Evolutionary conservation across 2,888 invertebrate genomes (phyloP).

Genomic region (Ommatoiulus sabulosus): DNA sequence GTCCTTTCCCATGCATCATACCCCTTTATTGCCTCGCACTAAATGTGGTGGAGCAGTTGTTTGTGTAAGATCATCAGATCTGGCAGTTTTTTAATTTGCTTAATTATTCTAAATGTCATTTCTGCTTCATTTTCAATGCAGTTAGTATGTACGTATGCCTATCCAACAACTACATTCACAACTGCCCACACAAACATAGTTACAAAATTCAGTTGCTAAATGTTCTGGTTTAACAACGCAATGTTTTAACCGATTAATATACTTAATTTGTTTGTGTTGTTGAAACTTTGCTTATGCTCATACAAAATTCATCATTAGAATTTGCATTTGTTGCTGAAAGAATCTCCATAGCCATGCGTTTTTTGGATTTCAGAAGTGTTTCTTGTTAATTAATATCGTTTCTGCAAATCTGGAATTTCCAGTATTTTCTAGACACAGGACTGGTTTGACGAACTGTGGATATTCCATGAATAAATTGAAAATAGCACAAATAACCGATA

Average conservation of each 20-base stretch:
- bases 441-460: conserved; percentile 13
- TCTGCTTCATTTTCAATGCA: not conserved
- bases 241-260: conserved; percentile 32
- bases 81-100: conserved; percentile 42
- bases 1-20: not conserved
- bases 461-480: conserved; percentile 37
- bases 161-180: not conserved
- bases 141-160: conserved; percentile 25
- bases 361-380: not conserved
- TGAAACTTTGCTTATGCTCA: not conserved
- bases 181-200: conserved; percentile 14
- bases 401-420: conserved; percentile 19
- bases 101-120: conserved; percentile 22
- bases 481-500: not conserved
- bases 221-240: conserved; percentile 35
- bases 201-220: conserved; percentile 31
- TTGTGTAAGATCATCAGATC: conserved; percentile 2
- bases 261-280: conserved; percentile 44
- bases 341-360: conserved; percentile 28
- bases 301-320: not conserved
- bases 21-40: not conserved
- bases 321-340: conserved; percentile 25
- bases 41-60: conserved; percentile 41
- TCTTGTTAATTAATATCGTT: conserved; percentile 41
- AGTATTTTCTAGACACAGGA: conserved; percentile 23